Base-by-base conservation (phyloP, 2,113 vertebrate genomes). In the Dasyornis broadbenti region DNA sequence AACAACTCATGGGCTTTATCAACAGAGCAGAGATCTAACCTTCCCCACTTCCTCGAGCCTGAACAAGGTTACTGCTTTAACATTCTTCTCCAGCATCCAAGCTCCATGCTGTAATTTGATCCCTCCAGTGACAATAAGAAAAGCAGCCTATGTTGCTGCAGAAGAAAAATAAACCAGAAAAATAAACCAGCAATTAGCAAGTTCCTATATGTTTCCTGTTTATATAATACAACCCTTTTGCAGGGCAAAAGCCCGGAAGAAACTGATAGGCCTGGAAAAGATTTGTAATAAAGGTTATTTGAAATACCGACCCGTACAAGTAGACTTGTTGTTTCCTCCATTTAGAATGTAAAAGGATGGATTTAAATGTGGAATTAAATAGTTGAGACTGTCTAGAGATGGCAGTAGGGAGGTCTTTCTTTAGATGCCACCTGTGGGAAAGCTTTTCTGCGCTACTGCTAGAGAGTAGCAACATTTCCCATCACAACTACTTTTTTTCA, bases 111-210 rank as follows among this genome's bases (percentile, higher is more conserved):
- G 66, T 82, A 96, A 97, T 37, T 72, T 65, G 73, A 97, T 81
- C 53, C 53, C 26, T 79, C 17, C 27, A 39, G 63, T 65, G 91
- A 94, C 93, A 96, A 71, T 90, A 95, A 94, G 92, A 84, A 96
- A 95, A 92, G 60, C 75, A 81, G 76, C 35, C 76, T 94, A 69
- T 5, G 3, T 65, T 94, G 73, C 93, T 85, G 73, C 78, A 65
- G n/a, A 94, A 96, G 91, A 87, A 96, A 95, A 96, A 97, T 94
- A 95, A 95, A 96, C 89, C 81, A 95, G 83, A 82, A 94, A 95
- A 95, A 97, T 92, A 94, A 91, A 95, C 89, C 77, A 65, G 70
- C 84, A 92, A 92, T 96, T 97, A 95, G 90, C 91, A 96, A 95
- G 95, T 96, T 94, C 81, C 94, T 94, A 44, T 91, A 91, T 82